phyloP scores from a whole-genome alignment of 2,797 vertebrate species.

The Urocyon cinereoargenteus region DNA sequence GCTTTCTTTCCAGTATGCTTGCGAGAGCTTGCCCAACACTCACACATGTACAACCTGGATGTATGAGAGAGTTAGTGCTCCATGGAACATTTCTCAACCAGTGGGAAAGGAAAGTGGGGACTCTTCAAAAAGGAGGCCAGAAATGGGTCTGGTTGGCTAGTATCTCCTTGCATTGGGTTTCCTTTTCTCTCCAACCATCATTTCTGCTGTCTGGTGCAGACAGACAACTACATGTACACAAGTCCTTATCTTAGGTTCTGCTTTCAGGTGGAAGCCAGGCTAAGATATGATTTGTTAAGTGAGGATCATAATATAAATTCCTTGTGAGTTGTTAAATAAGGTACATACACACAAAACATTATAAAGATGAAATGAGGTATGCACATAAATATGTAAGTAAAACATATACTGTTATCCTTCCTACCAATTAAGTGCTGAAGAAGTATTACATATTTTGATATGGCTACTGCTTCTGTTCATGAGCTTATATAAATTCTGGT shows the following conservation, averaged over 20 bases:
- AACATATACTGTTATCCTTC: neutral
- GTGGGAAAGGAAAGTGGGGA: neutral
- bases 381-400: neutral
- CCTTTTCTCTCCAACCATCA: neutral
- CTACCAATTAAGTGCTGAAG: neutral
- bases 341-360: neutral
- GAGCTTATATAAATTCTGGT: neutral
- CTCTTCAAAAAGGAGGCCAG: neutral
- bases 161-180: neutral
- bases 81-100: neutral
- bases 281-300: neutral
- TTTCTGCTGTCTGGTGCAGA: neutral
- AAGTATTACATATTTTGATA: neutral
- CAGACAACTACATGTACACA: neutral
- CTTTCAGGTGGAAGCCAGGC: neutral
- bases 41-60: neutral
- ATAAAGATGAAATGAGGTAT: neutral
- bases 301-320: neutral
- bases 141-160: neutral
- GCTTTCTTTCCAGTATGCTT: neutral
- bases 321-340: conserved; percentile 28
- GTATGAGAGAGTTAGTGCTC: neutral
- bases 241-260: neutral
- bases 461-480: neutral
- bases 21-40: neutral